Evolutionary conservation across 2,888 invertebrate genomes (phyloP), one percentile per base, ranked within the genome.

Genomic region (Dryobotodes eremita): DNA sequence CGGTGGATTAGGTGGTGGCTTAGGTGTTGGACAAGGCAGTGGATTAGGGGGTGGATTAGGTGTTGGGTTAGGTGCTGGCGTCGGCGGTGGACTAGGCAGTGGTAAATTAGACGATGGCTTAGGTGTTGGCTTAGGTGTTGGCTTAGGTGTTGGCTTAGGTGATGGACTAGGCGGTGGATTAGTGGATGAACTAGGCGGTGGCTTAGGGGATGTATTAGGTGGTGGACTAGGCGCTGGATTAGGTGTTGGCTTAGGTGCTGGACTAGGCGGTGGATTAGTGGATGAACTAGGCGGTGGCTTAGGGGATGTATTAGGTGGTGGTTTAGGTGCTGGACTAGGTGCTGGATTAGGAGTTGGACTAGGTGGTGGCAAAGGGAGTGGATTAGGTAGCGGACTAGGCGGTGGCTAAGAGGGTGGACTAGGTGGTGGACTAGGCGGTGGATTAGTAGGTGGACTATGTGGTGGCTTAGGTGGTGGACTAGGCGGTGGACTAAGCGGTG

Each of bases 21-120:
- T 26, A 2, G 48, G 46, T 0, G 42, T 42, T 23, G 57, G 26
- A 0, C 0, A 3, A 0, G 46, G 20, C 0, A 42, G 36, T 20
- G 61, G 68, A 0, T 0, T 26, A 6, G 61, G 75, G 68, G 36
- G 84, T 81, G 71, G 88, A 62, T 6, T 88, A 17, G 88, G 86
- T 1, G 81, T 77, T 0, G 55, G 72, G 1, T 4, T 62, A 1
- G 75, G 71, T 0, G 86, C 71, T 8, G 89, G 84, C 1, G 13
- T 72, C 2, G 53, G 73, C 0, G 64, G 69, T 23, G 79, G 75
- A 0, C 0, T 68, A 31, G 77, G 64, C 0, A 75, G 59, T 11
- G 59, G 55, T 1, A 65, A 59, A 0, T 0, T 15, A 6, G 79
- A 15, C 0, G 65, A 66, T 7, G 77, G 13, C 0, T 0, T 36